Conservation (phyloP, 2,797 vertebrate species). For the Typhlichthys subterraneus region DNA sequence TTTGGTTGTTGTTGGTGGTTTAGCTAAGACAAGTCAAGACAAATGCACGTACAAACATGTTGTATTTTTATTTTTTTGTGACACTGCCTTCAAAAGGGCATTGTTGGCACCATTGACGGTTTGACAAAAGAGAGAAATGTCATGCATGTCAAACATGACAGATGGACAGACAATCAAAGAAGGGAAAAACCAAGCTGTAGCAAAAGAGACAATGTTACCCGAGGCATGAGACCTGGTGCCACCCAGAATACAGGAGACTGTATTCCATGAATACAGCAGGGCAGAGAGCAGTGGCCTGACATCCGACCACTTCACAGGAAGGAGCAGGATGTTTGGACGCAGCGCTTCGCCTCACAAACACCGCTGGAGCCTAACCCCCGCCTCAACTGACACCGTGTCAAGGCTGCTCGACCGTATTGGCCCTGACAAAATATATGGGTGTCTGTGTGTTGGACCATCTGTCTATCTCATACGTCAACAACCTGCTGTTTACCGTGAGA, state of each 20-base stretch:
- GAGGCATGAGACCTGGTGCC: constrained; percentile 62
- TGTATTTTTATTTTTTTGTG: constrained; percentile 5
- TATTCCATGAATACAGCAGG: constrained; percentile 44
- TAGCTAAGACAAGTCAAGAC: constrained; percentile 38
- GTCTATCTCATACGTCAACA: constrained; percentile 63
- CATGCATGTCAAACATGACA: constrained; percentile 40
- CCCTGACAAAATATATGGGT: constrained; percentile 69
- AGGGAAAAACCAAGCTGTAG: constrained; percentile 29
- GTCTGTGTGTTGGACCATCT: constrained; percentile 55
- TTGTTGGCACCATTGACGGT: constrained; percentile 23
- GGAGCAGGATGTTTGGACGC: constrained; percentile 74
- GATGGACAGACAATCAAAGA: constrained; percentile 14
- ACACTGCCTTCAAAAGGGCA: constrained; percentile 46
- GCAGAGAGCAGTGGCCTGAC: constrained; percentile 53
- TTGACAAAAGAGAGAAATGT: constrained; percentile 16
- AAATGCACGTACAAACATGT: background rate
- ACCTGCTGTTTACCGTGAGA: constrained; percentile 62
- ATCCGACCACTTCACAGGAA: constrained; percentile 77
- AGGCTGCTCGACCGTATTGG: constrained; percentile 55
- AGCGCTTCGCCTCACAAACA: constrained; percentile 75
- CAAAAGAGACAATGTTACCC: constrained; percentile 46
- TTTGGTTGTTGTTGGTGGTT: background rate
- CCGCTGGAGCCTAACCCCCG: constrained; percentile 62
- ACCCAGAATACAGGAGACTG: constrained; percentile 68
- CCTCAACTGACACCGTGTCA: constrained; percentile 67